These are phyloP conservation scores for Baccha elongata DNA, from an alignment of 2,888 invertebrate species.

Conservation along the genomic window DNA sequence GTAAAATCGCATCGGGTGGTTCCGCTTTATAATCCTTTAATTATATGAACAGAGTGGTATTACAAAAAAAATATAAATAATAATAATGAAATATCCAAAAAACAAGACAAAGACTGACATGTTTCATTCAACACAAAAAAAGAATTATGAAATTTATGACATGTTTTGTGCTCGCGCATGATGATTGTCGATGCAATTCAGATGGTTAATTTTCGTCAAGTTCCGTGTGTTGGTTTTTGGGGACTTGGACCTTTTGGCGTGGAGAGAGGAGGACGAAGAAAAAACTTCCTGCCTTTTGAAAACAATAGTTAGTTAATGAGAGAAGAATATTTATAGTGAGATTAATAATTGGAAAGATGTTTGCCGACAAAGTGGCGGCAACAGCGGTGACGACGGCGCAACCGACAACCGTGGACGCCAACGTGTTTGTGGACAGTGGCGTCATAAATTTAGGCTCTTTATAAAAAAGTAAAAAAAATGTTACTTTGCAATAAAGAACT, in stretches of 20 bases:
- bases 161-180: constrained; percentile 59
- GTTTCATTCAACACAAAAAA: constrained; percentile 46
- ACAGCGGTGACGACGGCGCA: neutral
- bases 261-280: neutral
- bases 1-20: constrained; percentile 67
- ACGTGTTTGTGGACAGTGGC: constrained; percentile 15
- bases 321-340: constrained; percentile 21
- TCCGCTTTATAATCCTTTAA: constrained; percentile 70
- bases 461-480: too few species aligned
- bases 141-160: constrained; percentile 68
- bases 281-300: constrained; percentile 67
- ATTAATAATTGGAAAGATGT: constrained; percentile 66
- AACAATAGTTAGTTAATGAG: constrained; percentile 57
- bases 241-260: neutral
- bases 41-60: constrained; percentile 52
- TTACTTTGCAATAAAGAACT: too few species aligned
- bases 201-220: constrained; percentile 70
- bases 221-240: constrained; percentile 35
- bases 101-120: constrained; percentile 63
- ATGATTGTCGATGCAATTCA: constrained; percentile 62
- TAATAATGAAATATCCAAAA: constrained; percentile 23
- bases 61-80: constrained; percentile 10
- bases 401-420: neutral
- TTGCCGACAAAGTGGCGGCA: constrained; percentile 60
- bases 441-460: neutral